Conservation (phyloP, 2,113 vertebrate species). For the Paradoxurus hermaphroditus region DNA sequence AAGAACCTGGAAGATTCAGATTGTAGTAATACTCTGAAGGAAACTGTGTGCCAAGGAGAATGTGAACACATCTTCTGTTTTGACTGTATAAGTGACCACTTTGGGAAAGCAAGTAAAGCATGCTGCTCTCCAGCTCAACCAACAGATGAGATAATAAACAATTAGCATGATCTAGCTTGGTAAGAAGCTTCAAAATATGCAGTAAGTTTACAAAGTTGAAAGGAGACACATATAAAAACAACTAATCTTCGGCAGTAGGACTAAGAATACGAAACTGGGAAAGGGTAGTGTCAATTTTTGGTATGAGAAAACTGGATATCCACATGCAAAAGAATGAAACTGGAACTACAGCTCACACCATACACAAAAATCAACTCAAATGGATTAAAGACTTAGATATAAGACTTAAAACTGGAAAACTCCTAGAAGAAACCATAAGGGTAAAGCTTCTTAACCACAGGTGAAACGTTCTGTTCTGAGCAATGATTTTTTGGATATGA, state of each 20-base stretch:
- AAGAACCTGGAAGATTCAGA: neutral
- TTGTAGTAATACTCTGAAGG: neutral
- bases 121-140: neutral
- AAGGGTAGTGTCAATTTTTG: neutral
- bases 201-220: neutral
- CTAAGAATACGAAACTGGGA: neutral
- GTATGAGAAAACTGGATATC: neutral
- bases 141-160: neutral
- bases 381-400: neutral
- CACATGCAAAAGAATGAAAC: neutral
- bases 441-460: neutral
- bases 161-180: neutral
- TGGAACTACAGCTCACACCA: neutral
- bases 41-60: neutral
- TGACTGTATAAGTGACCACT: neutral
- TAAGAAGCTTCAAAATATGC: neutral
- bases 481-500: neutral
- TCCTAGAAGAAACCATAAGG: neutral
- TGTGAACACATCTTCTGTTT: neutral
- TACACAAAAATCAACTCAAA: neutral
- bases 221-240: neutral
- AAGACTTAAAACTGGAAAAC: neutral
- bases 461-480: neutral
- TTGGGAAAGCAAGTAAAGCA: neutral
- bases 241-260: neutral